Percentiles rank a stretch among this genome's conserved stretches.
These are phyloP conservation scores for Notospermus geniculatus DNA, from an alignment of 1,140 invertebrate genomes.

Conservation along the genomic window DNA sequence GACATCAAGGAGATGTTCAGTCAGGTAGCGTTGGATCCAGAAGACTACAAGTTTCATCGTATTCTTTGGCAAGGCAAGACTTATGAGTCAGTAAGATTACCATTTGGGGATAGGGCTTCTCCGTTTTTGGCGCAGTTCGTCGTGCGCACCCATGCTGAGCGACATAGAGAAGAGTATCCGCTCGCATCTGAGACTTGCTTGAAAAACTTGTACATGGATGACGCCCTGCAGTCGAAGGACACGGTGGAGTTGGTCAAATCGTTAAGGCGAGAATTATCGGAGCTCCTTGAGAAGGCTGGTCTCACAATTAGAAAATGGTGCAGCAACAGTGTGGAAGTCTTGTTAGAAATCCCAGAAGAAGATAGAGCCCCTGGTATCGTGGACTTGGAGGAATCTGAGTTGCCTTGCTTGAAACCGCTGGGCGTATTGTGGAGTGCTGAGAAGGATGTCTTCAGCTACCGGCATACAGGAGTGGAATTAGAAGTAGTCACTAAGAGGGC, in stretches of 20 bases:
- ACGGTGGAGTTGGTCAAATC: constrained; percentile 9
- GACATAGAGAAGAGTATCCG: neutral
- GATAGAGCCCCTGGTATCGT: constrained; percentile 6
- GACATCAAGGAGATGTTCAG: constrained; percentile 1
- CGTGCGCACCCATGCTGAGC: neutral
- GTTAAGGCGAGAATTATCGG: constrained; percentile 5
- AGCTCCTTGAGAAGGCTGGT: constrained; percentile 11
- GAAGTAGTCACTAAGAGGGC: neutral
- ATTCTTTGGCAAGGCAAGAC: constrained; percentile 6
- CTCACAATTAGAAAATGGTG: constrained; percentile 19
- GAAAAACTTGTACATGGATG: constrained; percentile 26
- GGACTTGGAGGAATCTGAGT: neutral
- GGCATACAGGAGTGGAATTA: neutral
- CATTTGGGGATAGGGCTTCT: neutral
- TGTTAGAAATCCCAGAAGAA: constrained; percentile 10
- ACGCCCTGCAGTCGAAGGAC: constrained; percentile 15
- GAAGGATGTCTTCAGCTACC: neutral
- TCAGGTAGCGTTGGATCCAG: neutral
- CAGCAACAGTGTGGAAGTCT: constrained; percentile 14
- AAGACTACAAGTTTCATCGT: neutral
- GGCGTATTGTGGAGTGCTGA: neutral
- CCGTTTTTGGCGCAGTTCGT: neutral
- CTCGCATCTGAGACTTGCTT: constrained; percentile 8
- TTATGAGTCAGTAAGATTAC: neutral
- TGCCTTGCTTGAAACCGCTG: neutral